Base-by-base conservation (phyloP, 30 jellyfish, hydroid and myxozoan genomes). In the Cassiopea andromeda region DNA sequence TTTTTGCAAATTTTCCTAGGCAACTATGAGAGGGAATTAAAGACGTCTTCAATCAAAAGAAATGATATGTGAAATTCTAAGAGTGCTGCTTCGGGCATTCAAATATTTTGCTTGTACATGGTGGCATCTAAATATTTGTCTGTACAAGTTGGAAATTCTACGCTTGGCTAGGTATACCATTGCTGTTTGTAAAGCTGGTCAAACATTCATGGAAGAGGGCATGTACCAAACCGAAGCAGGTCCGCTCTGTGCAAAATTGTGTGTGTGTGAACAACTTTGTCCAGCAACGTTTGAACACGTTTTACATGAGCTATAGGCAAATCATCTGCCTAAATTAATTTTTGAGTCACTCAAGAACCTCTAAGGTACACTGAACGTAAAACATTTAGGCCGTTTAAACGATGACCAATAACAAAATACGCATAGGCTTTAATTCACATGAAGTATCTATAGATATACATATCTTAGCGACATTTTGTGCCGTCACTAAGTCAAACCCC, bases 311-410 rank as follows among this genome's bases (percentile, higher is more conserved):
- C 2, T 61, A 61, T 2, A 70, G 16, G 79, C 54, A 70, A 70
- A 10, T 43, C 19, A 58, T 46, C 57, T 76, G 89, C 84, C 93
- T 86, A 48, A 58, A 46, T 84, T 86, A 86, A 77, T 86, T 86
- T 86, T 86, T 75, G 93, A 75, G n/a, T 86, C 93, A 68, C 85
- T 46, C n/a, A 1, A 47, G 93, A 86, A 86, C 93, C 93, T 86
- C 79, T 80, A 12, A 80, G 74, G 6, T n/a, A 82, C 69, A 82
- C 90, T 19, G 54, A 19, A 80, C 54, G 18, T 7, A 27, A 46
- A 54, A 60, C 43, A 83, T 48, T 18, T 5, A n/a, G 80, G 82
- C 83, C 84, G 84, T 69, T 19, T 71, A 57, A 64, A 83, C 77
- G 91, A 83, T 59, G 75, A 78, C 74, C 14, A 64, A 17, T 50